Base-by-base conservation (phyloP, 2,888 invertebrate species). In the Amiota minor region DNA sequence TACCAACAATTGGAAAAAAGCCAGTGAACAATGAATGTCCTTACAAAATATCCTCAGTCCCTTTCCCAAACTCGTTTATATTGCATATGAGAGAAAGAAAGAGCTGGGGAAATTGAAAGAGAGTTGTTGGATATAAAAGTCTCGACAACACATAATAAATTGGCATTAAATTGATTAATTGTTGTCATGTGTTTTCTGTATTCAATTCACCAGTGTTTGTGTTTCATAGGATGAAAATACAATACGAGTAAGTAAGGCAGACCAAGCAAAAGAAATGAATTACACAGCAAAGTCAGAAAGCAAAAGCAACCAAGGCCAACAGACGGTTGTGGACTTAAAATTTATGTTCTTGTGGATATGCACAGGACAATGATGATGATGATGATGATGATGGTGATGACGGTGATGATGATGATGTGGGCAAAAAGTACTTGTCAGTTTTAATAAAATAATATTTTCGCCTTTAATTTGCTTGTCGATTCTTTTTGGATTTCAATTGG, bases 91-190 rank as follows among this genome's bases (percentile, higher is more conserved):
- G 23, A 23, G 23, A 23, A 3, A 35, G 35, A 35, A 8, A 35
- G 35, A 35, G n/a, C n/a, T n/a, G n/a, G 35, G 6, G 6, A 35
- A 8, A 35, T 2, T 6, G 35, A 35, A 8, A 35, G 2, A 6
- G 6, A 35, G 35, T 35, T 3, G 35, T 16, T 56, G 56, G 70
- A 68, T 70, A 70, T 71, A 70, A 72, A 46, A 49, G 64, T 55
- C 16, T 71, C 62, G 16, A 72, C 73, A 72, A 12, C 64, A 20
- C 50, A 75, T 80, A 79, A 78, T 81, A 80, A 78, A 81, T 74
- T 74, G 70, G 50, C 55, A 65, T 65, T 72, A 73, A 76, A 77
- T 76, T 82, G 81, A 81, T 81, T 76, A 82, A 81, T 80, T 75
- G 78, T 75, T 72, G 75, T 67, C 75, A 69, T 74, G 59, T 49